Base-by-base conservation (phyloP, 2,888 invertebrate genomes). In the Leucoptera coffeella region DNA sequence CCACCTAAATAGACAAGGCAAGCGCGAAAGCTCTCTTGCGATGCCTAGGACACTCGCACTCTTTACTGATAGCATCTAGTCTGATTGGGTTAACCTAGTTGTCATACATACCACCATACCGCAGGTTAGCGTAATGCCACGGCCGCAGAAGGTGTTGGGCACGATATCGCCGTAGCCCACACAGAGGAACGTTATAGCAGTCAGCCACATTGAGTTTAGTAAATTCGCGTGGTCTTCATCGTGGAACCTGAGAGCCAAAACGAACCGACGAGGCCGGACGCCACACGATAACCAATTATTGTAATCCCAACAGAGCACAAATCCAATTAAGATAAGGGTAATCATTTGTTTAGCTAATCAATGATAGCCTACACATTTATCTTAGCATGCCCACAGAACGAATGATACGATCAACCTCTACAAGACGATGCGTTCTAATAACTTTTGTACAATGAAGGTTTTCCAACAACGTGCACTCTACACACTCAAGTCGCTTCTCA, bases 91-190 rank as follows among this genome's bases (percentile, higher is more conserved):
- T 13, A 14, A 30, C 58, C 59, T 60, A 56, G 45, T 43, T 50
- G 34, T 49, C 35, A 62, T 74, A 80, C 86, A 85, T 85, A 97
- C 97, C 94, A 97, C 95, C 76, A 99, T 94, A 61, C 99, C 97
- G 51, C 96, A 95, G 58, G 91, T 89, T 62, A 99, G 92, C 50
- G 97, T 95, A 60, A 99, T 95, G 54, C 93, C 94, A 59, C 97
- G 81, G 54, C 99, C 99, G 78, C 97, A 99, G 78, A 97, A 97
- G 40, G 99, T 99, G 77, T 97, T 97, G 59, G 97, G 99, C 54
- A 99, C 97, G 56, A 96, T 94, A 76, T 95, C 99, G 46, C 97
- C 99, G 74, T 97, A 99, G 60, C 99, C 99, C 51, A 99, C 95
- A 76, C 96, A 95, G 58, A 99, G 86, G 80, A 99, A 99, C 50